Base-by-base conservation (phyloP, 2,888 invertebrate genomes). In the Erannis defoliaria region DNA sequence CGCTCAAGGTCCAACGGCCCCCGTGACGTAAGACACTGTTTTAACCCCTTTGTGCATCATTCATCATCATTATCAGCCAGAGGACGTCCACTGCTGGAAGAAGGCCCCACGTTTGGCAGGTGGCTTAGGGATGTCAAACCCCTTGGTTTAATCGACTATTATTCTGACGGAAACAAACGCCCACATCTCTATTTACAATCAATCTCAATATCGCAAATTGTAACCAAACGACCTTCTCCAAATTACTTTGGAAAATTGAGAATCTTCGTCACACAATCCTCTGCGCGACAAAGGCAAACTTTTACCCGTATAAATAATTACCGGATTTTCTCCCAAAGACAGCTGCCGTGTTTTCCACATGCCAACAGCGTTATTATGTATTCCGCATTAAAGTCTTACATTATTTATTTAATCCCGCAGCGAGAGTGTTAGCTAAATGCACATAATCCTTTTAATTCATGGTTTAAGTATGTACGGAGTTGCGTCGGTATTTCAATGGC, bases 231-330 rank as follows among this genome's bases (percentile, higher is more conserved):
- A 61, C 55, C 37, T 61, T 29, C 23, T 45, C 38, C 38, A 62
- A 60, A 67, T 69, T 67, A 69, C 66, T 67, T 65, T 42, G 38
- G 35, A 45, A 56, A 61, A 64, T 64, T 57, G 66, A 58, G 64
- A 66, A 67, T 67, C 66, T 68, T 66, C 63, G 68, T 64, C 64
- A 63, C 51, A 48, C 40, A 65, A 69, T 60, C 58, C 61, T 16
- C 1, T 10, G 35, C 43, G 55, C 50, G 55, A 61, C 61, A 55
- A 61, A 55, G 50, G 50, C 31, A 31, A 56, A 48, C 50, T 55
- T 62, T 55, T 53, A 42, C 49, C 46, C 43, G 12, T 33, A 42
- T 53, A 56, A 56, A 56, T 62, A 62, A 62, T 62, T 62, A 62
- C 40, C 21, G 51, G 56, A 56, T 55, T 53, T 33, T 46, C 46